A percentile compares a stretch with the other conserved stretches of the same genome.
Evolutionary conservation across 2,113 vertebrate species (phyloP).

Genomic region (Calidris pugnax): DNA sequence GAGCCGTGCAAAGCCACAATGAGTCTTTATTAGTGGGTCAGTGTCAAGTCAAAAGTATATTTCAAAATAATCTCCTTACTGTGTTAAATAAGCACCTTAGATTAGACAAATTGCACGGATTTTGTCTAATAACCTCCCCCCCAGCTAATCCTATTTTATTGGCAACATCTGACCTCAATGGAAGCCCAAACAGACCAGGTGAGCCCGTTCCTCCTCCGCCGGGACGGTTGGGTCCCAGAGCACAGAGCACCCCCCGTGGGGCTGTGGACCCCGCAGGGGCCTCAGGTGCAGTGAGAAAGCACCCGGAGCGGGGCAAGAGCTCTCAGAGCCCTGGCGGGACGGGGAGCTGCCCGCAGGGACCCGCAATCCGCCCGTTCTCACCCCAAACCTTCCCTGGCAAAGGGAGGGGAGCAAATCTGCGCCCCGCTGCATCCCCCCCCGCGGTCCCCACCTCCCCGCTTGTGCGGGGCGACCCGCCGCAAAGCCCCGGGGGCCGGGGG

Average conservation of each 20-base stretch:
- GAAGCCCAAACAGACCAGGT: not conserved
- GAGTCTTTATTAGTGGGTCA: not conserved
- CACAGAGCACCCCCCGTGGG: not conserved
- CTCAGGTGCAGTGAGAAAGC: not conserved
- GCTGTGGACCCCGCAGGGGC: not conserved
- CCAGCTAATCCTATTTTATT: constrained; percentile 12
- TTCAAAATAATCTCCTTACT: constrained; percentile 49
- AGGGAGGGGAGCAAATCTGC: too few species aligned
- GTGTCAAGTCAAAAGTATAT: constrained; percentile 35
- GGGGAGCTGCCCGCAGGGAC: not conserved
- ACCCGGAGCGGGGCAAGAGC: not conserved
- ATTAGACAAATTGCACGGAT: constrained; percentile 35
- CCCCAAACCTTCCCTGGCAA: not conserved
- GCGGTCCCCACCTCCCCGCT: fast-evolving
- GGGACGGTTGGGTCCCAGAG: fast-evolving
- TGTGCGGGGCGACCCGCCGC: not conserved
- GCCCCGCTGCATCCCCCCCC: fast-evolving
- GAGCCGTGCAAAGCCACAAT: not conserved
- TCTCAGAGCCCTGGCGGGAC: too few species aligned
- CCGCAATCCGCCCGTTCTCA: fast-evolving
- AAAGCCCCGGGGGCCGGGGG: not conserved
- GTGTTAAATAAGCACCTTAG: constrained; percentile 50
- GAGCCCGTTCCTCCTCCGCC: not conserved
- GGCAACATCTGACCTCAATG: not conserved
- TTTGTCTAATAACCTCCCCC: constrained; percentile 26